phyloP scores from a whole-genome alignment of 2,888 invertebrate genomes.

The Plebejus melissa region DNA sequence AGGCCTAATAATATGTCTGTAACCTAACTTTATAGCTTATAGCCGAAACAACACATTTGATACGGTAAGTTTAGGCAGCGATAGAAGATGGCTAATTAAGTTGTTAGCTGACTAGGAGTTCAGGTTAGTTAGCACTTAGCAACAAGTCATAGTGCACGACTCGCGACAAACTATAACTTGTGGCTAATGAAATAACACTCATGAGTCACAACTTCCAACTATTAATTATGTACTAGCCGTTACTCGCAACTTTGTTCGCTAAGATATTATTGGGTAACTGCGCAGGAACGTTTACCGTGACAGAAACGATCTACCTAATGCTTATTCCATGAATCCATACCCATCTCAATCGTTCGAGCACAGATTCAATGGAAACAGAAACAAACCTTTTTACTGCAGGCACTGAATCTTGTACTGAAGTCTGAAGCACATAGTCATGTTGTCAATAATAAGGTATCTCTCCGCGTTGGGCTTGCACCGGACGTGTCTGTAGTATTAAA shows the following conservation, averaged over 20 bases:
- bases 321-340: too few species aligned
- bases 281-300: neutral
- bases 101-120: neutral
- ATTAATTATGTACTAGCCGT: neutral
- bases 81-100: neutral
- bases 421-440: too few species aligned
- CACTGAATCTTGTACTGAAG: too few species aligned
- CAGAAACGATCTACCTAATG: neutral
- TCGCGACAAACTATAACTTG: neutral
- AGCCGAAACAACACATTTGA: neutral
- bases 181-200: neutral
- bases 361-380: too few species aligned
- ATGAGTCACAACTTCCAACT: neutral
- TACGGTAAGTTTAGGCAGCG: neutral
- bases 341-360: too few species aligned
- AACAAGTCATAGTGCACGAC: neutral
- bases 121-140: neutral
- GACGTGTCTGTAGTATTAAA: too few species aligned
- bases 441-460: too few species aligned
- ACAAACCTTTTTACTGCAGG: too few species aligned
- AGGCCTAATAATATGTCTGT: too few species aligned
- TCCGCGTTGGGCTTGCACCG: too few species aligned
- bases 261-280: neutral
- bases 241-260: neutral
- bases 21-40: too few species aligned